phyloP scores from a whole-genome alignment of 2,888 invertebrate genomes.

The Caenorhabditis sulstoni region DNA sequence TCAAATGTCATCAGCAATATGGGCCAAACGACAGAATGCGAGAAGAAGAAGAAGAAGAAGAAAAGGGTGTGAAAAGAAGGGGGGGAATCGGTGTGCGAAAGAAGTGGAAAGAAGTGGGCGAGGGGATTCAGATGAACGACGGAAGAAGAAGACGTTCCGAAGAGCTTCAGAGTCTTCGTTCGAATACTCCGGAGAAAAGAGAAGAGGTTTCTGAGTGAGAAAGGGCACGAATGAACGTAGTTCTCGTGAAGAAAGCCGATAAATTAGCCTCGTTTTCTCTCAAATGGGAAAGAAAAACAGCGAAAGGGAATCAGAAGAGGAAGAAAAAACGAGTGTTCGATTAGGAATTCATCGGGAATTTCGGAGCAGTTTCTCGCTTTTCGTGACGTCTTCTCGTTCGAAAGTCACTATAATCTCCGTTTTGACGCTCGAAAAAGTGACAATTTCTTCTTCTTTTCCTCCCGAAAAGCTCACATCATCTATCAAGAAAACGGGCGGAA shows the following conservation, averaged over 20 bases:
- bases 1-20: conserved; percentile 59
- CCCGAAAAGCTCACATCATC: conserved; percentile 25
- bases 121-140: no score
- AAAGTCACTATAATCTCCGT: conserved; percentile 38
- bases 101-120: no score
- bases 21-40: conserved; percentile 1
- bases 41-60: neutral
- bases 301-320: no score
- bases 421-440: conserved; percentile 32
- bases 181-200: no score
- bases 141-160: no score
- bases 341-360: neutral
- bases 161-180: no score
- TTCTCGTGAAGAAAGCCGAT: no score
- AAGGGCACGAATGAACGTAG: no score
- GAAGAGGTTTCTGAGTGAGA: no score
- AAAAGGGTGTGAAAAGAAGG: neutral
- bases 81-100: no score
- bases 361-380: conserved; percentile 6
- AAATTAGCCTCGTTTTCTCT: no score
- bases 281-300: neutral
- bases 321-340: neutral
- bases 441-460: conserved; percentile 26
- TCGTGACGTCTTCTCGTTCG: conserved; percentile 5
- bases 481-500: conserved; percentile 27